Conservation (phyloP, 2,797 vertebrate species). For the Rhinophrynus dorsalis region DNA sequence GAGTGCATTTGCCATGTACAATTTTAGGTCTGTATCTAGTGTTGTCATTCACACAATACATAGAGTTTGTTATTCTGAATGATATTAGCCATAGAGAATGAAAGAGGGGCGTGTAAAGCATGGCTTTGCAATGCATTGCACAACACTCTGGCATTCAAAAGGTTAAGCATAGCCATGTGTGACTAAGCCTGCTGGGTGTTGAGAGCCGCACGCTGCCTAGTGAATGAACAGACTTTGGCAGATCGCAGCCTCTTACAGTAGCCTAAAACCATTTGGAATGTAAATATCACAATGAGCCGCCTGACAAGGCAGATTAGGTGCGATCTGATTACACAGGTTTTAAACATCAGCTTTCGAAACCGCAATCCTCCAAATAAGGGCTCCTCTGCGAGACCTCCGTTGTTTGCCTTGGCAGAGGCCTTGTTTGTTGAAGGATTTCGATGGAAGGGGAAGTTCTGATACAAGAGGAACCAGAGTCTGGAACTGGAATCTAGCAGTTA, state of each 20-base stretch:
- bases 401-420: slow-evolving; percentile 26
- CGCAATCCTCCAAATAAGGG: slow-evolving; percentile 20
- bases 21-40: too few species aligned
- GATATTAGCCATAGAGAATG: too few species aligned
- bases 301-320: slow-evolving; percentile 40
- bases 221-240: slow-evolving; percentile 20
- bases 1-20: too few species aligned
- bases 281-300: slow-evolving; percentile 20
- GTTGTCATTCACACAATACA: too few species aligned
- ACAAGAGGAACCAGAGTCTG: slow-evolving; percentile 13
- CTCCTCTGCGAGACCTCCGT: slow-evolving; percentile 4
- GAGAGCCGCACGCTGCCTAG: slow-evolving; percentile 1
- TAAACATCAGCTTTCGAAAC: background rate
- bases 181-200: slow-evolving; percentile 15
- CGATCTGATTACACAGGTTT: slow-evolving; percentile 42
- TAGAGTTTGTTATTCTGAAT: too few species aligned
- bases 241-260: slow-evolving; percentile 15
- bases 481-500: background rate
- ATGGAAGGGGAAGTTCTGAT: slow-evolving; percentile 19
- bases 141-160: too few species aligned
- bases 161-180: background rate
- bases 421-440: slow-evolving; percentile 25
- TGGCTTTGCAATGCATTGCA: too few species aligned
- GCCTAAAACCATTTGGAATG: slow-evolving; percentile 42
- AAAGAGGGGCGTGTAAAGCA: too few species aligned